Conservation (phyloP, 2,888 invertebrate species). For the Parnassius mnemosyne region DNA sequence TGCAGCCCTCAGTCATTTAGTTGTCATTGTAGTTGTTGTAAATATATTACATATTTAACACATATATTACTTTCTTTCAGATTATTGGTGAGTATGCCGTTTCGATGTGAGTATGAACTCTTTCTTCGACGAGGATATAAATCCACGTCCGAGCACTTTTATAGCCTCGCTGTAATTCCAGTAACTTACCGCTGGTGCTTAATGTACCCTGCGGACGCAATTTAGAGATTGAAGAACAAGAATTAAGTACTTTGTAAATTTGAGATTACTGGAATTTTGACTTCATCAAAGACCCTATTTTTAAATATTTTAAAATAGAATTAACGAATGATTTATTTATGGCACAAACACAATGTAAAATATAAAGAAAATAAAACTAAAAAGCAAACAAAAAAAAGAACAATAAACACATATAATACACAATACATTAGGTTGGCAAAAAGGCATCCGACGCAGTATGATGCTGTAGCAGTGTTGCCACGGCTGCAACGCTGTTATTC, state of each 20-base stretch:
- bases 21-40: no score
- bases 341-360: no score
- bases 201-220: constrained; percentile 19
- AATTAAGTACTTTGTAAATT: constrained; percentile 4
- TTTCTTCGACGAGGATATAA: constrained; percentile 2
- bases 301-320: background rate
- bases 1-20: no score
- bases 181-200: constrained; percentile 15
- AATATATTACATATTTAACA: no score
- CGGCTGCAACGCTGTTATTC: no score
- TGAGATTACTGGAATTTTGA: constrained; percentile 1
- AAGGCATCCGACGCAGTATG: no score
- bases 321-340: background rate
- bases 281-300: no score
- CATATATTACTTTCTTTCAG: constrained; percentile 3
- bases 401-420: no score
- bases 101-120: constrained; percentile 17
- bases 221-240: constrained; percentile 16
- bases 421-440: no score
- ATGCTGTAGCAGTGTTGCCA: no score
- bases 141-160: constrained; percentile 15
- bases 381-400: no score
- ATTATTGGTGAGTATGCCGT: constrained; percentile 13
- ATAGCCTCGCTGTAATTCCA: constrained; percentile 16
- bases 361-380: no score